These are phyloP conservation scores for Bubo bubo DNA, from an alignment of 2,113 vertebrate species.

Conservation along the genomic window DNA sequence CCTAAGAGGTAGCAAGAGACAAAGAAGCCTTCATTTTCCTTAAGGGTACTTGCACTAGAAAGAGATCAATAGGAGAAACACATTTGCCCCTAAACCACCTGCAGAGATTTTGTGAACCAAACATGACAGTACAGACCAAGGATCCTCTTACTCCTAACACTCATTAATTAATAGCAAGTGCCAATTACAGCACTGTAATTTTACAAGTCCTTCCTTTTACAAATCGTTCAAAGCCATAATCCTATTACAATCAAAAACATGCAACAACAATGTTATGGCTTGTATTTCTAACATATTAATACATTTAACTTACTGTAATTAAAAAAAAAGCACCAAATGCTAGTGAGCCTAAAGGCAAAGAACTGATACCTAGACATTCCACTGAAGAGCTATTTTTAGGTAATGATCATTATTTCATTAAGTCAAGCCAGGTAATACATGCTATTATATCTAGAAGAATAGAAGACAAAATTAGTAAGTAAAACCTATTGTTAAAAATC, in stretches of 20 bases:
- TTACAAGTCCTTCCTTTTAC: neutral
- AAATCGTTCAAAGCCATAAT: conserved; percentile 10
- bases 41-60: neutral
- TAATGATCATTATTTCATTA: neutral
- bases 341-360: neutral
- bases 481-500: conserved; percentile 14
- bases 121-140: neutral
- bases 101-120: neutral
- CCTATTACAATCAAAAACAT: neutral
- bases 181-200: conserved; percentile 13
- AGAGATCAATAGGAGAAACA: neutral
- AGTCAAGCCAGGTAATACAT: neutral
- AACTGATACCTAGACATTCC: neutral
- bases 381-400: neutral
- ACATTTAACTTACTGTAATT: neutral
- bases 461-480: conserved; percentile 8
- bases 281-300: neutral
- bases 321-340: neutral
- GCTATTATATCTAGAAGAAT: neutral
- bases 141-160: neutral
- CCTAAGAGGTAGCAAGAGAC: neutral
- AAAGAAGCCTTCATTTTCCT: neutral
- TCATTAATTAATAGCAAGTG: neutral
- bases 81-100: neutral
- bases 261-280: neutral